Base-by-base conservation (phyloP, 2,113 vertebrate species). In the Urocolius indicus region DNA sequence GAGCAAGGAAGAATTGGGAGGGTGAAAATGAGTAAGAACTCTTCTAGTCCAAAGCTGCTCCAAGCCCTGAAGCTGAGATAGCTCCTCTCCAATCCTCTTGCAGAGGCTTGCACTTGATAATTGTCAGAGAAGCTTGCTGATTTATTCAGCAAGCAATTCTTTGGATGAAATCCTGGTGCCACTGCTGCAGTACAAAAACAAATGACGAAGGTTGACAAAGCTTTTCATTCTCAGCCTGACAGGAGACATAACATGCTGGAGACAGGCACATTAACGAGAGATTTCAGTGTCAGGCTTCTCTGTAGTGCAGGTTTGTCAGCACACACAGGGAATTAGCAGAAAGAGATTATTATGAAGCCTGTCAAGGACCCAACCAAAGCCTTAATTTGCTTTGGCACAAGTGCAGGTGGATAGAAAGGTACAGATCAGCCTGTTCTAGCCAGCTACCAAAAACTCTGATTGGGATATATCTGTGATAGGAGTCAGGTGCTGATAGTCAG, bases 211-310 rank as follows among this genome's bases (percentile, higher is more conserved):
- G 9, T 5, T 84, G 29, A 9, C 1, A 3, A 82, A 41, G 52
- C 3, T 72, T 91, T 84, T 87, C 2, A 24, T 83, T 88, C 55
- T 77, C 36, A 20, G 13, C 19, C 58, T 84, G 59, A 67, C 55
- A 65, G 45, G 26, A 68, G 36, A 38, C 13, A 32, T 6, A 65
- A 26, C 32, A 6, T 0, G 0, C 30, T 45, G 62, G 48, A 16
- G 49, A 78, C 4, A 16, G 30, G 14, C 24, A 49, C 0, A 0
- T 81, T 69, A 41, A 59, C 41, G 9, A 71, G 43, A 68, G 18
- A 69, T 61, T 82, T 84, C 67, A 30, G 41, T 5, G 19, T 14
- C 41, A 54, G 30, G 12, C 16, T 89, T 58, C 43, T 63, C 38
- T 57, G 23, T 36, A 29, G 23, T 43, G 2, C 41, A 61, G 26